Evolutionary conservation across 2,113 vertebrate species (phyloP).

Genomic region (Xyliphius kryptos): DNA sequence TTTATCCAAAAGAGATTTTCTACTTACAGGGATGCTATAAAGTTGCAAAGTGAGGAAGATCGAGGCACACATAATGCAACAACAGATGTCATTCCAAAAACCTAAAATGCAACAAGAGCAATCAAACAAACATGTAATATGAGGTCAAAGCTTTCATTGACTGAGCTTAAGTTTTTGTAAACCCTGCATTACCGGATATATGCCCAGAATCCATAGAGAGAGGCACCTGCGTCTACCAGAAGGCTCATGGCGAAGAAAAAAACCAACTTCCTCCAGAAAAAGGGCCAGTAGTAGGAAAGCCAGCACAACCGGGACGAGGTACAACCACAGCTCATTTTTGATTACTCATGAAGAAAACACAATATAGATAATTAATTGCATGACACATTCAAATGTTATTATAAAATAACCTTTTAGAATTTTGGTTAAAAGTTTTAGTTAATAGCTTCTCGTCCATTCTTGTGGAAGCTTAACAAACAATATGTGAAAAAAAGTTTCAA

Average conservation of each 20-base stretch:
- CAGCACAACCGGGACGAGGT: slow-evolving; percentile 59
- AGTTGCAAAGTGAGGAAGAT: slow-evolving; percentile 70
- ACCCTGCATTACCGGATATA: slow-evolving; percentile 74
- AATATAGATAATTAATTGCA: too few species aligned
- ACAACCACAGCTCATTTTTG: slow-evolving; percentile 63
- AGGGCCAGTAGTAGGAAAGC: slow-evolving; percentile 55
- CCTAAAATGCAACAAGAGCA: slow-evolving; percentile 44
- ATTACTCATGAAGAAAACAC: slow-evolving; percentile 49
- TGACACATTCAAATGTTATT: too few species aligned
- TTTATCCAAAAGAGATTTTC: too few species aligned
- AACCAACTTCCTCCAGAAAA: slow-evolving; percentile 69
- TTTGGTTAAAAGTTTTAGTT: too few species aligned
- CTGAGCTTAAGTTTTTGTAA: too few species aligned
- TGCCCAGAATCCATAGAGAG: slow-evolving; percentile 67
- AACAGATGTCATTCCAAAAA: slow-evolving; percentile 62
- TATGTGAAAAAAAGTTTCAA: too few species aligned
- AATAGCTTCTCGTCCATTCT: too few species aligned
- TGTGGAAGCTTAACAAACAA: too few species aligned
- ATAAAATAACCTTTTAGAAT: too few species aligned
- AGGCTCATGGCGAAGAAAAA: slow-evolving; percentile 56
- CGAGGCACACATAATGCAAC: slow-evolving; percentile 67
- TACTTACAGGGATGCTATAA: slow-evolving; percentile 73
- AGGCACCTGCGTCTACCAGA: slow-evolving; percentile 50
- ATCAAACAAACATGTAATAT: too few species aligned
- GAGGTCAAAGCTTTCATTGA: too few species aligned